These are phyloP conservation scores for Phrynocephalus versicolor DNA, from an alignment of 2,113 vertebrate genomes.

Conservation along the genomic window DNA sequence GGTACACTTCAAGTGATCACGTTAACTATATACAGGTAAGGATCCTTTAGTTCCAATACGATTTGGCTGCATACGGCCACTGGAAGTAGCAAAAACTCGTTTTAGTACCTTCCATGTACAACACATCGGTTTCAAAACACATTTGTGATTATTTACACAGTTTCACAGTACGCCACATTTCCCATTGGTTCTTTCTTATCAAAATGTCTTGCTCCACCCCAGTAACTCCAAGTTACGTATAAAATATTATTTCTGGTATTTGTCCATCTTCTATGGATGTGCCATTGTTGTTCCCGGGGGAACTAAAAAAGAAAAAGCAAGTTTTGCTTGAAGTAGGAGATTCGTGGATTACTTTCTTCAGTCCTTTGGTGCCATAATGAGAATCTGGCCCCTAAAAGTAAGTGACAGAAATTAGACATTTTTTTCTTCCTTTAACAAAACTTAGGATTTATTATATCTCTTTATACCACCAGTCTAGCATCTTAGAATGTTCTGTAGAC, in stretches of 20 bases:
- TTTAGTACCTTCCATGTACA: constrained; percentile 57
- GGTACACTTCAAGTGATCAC: constrained; percentile 28
- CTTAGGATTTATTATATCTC: not conserved
- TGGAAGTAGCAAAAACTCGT: constrained; percentile 50
- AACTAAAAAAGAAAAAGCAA: constrained; percentile 91
- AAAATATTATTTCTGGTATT: constrained; percentile 96
- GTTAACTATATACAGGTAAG: constrained; percentile 31
- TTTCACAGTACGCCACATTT: constrained; percentile 54
- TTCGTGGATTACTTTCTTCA: constrained; percentile 91
- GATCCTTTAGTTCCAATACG: constrained; percentile 53
- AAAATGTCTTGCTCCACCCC: constrained; percentile 19
- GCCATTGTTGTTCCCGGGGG: constrained; percentile 94
- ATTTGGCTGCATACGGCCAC: constrained; percentile 40
- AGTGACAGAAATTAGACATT: not conserved
- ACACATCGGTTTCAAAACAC: constrained; percentile 47
- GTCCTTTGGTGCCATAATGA: constrained; percentile 93
- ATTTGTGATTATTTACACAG: constrained; percentile 48
- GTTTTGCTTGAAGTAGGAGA: constrained; percentile 88
- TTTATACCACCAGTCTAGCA: not conserved
- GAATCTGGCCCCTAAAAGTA: constrained; percentile 88
- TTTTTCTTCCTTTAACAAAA: not conserved
- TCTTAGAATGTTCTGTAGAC: not conserved
- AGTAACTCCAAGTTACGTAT: constrained; percentile 75
- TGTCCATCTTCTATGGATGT: constrained; percentile 95
- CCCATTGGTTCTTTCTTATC: constrained; percentile 40